Percentiles rank a stretch among this genome's conserved stretches.
Evolutionary conservation across 2,797 vertebrate genomes (phyloP).

Genomic region (Loris lydekkerianus): DNA sequence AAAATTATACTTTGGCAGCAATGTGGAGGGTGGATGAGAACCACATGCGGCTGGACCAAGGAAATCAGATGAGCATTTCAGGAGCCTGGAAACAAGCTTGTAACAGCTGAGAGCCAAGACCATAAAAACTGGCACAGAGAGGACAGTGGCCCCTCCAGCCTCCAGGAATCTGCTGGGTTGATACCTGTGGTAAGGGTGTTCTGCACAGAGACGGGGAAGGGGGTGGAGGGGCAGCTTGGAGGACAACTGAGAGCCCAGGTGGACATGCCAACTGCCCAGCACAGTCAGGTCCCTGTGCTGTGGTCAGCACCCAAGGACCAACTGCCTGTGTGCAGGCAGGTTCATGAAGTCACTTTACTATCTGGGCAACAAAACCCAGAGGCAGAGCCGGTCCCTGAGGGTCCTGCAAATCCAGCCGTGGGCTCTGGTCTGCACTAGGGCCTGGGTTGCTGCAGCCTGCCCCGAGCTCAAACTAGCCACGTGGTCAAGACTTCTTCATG

Average conservation of each 20-base stretch:
- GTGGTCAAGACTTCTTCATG: accelerated
- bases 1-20: background rate
- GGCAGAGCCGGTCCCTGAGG: accelerated
- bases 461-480: too few species aligned
- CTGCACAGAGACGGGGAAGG: background rate
- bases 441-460: background rate
- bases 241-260: background rate
- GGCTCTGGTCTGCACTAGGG: too few species aligned
- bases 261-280: accelerated
- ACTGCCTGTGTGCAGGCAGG: accelerated
- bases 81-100: too few species aligned
- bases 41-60: background rate
- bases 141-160: too few species aligned
- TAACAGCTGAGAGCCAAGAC: accelerated
- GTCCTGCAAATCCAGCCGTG: background rate
- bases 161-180: too few species aligned
- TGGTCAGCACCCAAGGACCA: accelerated
- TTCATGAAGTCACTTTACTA: too few species aligned
- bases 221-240: too few species aligned
- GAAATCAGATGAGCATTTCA: background rate
- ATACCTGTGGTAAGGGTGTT: background rate
- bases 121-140: accelerated
- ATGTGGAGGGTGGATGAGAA: background rate
- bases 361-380: background rate
- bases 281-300: accelerated